A percentile compares a stretch with the other conserved stretches of the same genome.
phyloP scores from a whole-genome alignment of 2,797 vertebrate genomes.

The Mormyrus proboscirostris region DNA sequence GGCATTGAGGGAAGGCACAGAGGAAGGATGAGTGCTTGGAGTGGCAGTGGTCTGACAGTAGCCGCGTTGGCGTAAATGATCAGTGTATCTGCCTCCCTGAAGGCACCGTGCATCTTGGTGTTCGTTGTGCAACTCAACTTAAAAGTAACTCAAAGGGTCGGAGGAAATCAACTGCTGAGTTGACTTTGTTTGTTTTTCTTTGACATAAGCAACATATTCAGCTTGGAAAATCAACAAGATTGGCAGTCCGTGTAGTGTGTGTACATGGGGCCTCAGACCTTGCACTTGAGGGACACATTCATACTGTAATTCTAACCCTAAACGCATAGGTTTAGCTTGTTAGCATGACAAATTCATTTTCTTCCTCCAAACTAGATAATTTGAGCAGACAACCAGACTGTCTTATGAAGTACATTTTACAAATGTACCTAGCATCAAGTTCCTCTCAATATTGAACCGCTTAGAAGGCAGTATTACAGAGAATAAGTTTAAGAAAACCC shows the following conservation, averaged over 20 bases:
- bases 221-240: background rate
- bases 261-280: background rate
- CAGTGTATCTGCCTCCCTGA: background rate
- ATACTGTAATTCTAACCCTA: background rate
- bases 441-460: background rate
- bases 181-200: background rate
- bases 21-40: background rate
- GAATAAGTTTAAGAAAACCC: background rate
- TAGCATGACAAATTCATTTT: background rate
- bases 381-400: background rate
- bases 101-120: background rate
- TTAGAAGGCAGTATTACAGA: background rate
- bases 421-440: background rate
- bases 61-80: background rate
- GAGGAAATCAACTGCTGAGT: background rate
- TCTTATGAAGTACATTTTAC: background rate
- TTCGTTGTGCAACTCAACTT: background rate
- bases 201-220: background rate
- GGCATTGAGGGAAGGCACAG: background rate
- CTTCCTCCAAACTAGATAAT: background rate
- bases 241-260: background rate
- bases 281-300: background rate
- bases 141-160: background rate
- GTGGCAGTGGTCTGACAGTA: background rate
- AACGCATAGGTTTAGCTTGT: background rate